These are phyloP conservation scores for Margarornis squamiger DNA, from an alignment of 2,797 vertebrate genomes.

Conservation along the genomic window DNA sequence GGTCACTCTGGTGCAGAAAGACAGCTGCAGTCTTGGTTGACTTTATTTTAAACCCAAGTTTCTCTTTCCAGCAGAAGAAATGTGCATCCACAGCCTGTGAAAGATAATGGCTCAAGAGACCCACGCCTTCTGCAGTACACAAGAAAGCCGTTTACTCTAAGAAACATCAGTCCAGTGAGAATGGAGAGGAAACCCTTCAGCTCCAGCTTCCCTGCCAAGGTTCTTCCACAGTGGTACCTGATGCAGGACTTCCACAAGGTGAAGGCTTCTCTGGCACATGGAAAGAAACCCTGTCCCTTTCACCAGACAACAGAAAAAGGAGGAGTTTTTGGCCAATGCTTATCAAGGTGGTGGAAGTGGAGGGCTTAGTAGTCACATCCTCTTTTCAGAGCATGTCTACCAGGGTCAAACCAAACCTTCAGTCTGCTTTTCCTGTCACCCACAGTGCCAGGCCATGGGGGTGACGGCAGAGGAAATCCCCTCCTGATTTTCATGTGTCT, in stretches of 20 bases:
- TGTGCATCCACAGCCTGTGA: not conserved
- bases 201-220: not conserved
- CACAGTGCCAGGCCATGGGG: not conserved
- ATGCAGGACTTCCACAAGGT: fast-evolving
- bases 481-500: not conserved
- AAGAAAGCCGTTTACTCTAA: not conserved
- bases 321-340: not conserved
- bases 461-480: not conserved
- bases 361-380: not conserved
- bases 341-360: not conserved
- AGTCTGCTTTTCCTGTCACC: not conserved
- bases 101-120: not conserved
- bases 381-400: not conserved
- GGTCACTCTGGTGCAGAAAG: not conserved
- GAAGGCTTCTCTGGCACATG: fast-evolving
- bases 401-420: not conserved
- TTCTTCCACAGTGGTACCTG: fast-evolving
- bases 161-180: fast-evolving
- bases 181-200: not conserved
- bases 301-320: not conserved
- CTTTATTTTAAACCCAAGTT: not conserved
- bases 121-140: fast-evolving
- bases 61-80: not conserved
- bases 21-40: not conserved
- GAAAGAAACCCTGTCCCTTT: not conserved